phyloP scores from a whole-genome alignment of 2,113 vertebrate species.

The Ciconia maguari region DNA sequence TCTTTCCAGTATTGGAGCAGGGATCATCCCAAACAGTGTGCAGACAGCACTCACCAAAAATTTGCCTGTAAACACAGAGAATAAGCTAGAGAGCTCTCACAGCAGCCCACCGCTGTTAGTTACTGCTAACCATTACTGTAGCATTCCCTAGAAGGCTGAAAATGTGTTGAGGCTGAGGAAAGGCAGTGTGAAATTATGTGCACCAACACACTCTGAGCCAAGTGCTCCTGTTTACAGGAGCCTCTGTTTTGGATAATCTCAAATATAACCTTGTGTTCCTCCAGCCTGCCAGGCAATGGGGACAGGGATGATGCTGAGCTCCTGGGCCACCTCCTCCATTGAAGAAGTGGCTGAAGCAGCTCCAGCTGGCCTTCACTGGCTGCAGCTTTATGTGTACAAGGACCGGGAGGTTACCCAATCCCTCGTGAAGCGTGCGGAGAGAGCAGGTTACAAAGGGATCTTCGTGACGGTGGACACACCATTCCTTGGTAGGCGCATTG shows the following conservation, averaged over 20 bases:
- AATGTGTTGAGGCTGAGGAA: neutral
- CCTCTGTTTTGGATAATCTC: neutral
- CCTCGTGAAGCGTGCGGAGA: constrained; percentile 85
- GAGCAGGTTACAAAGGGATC: constrained; percentile 85
- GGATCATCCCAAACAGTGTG: accelerated
- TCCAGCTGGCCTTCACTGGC: constrained; percentile 73
- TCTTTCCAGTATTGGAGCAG: neutral
- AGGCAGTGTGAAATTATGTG: neutral
- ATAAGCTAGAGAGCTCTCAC: neutral
- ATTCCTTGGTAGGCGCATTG: constrained; percentile 83
- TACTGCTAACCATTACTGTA: neutral
- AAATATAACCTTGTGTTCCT: neutral
- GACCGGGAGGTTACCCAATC: constrained; percentile 84
- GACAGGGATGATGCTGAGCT: constrained; percentile 96
- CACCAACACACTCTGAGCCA: neutral
- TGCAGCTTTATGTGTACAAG: constrained; percentile 95
- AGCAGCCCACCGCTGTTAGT: neutral
- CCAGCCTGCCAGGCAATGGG: constrained; percentile 83
- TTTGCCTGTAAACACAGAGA: neutral
- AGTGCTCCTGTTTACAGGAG: neutral
- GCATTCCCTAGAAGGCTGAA: neutral
- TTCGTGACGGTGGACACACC: constrained; percentile 95
- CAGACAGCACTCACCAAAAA: neutral
- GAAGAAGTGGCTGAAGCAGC: constrained; percentile 87
- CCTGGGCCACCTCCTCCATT: constrained; percentile 93